Percentiles rank a stretch among this genome's conserved stretches.
Evolutionary conservation across 2,797 vertebrate species (phyloP).

Genomic region (Pantherophis vulpinus): DNA sequence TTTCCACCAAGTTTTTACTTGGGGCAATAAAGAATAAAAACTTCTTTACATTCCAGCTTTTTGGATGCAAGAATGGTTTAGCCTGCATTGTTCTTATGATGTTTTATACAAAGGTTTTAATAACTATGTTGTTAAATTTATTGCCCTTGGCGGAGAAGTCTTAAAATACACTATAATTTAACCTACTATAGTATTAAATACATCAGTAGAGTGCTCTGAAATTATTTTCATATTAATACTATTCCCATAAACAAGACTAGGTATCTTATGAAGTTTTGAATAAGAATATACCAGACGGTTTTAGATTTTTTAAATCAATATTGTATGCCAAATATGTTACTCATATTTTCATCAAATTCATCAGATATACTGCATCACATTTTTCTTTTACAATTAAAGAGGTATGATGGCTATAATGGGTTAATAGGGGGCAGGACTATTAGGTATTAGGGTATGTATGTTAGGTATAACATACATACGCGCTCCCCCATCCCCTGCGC

Average conservation of each 20-base stretch:
- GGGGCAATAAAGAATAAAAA: conserved; percentile 70
- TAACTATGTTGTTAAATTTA: conserved; percentile 71
- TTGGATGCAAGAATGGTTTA: conserved; percentile 64
- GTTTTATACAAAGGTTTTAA: conserved; percentile 63
- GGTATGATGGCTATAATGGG: background rate
- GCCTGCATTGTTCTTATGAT: conserved; percentile 64
- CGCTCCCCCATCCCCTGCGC: no score
- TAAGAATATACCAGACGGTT: conserved; percentile 48
- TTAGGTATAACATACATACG: no score
- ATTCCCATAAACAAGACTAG: conserved; percentile 45
- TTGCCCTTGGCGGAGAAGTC: conserved; percentile 56
- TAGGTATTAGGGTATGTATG: background rate
- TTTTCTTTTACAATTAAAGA: background rate
- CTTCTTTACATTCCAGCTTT: conserved; percentile 69
- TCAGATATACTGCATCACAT: background rate
- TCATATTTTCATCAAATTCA: background rate
- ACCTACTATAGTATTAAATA: conserved; percentile 56
- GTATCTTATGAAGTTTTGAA: conserved; percentile 45
- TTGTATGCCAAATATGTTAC: background rate
- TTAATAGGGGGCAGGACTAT: background rate
- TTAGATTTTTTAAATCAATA: conserved; percentile 46
- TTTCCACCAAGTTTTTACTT: conserved; percentile 72
- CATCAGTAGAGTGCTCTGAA: conserved; percentile 51
- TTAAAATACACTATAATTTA: conserved; percentile 65
- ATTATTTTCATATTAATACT: conserved; percentile 55